Base-by-base conservation (phyloP, 2,797 vertebrate species). In the Syncerus caffer region DNA sequence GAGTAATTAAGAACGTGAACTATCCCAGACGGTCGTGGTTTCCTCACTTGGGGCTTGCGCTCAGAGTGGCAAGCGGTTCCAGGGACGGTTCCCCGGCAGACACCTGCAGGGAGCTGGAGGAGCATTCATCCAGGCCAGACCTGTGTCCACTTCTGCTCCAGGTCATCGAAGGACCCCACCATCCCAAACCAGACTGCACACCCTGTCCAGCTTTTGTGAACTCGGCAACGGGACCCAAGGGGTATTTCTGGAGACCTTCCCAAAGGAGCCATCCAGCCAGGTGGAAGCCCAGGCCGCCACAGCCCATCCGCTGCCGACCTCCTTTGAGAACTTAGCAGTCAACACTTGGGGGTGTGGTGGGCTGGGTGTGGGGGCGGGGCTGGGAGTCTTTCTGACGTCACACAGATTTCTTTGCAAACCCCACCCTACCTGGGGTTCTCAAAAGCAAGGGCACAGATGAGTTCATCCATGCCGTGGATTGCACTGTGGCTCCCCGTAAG, bases 141-240 rank as follows among this genome's bases (percentile, higher is more conserved):
- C 45, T 1, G 0, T 10, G 0, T 14, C 4, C 16, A 14, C 9
- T 6, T 9, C 42, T 4, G 57, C 19, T 7, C 9, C 1, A 10
- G 78, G 16, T 2, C 3, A 1, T 23, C 51, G 6, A 0, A 57
- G 21, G 13, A 57, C 12, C 1, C n/a, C 1, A 1, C 12, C 15
- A 1, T 4, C 21, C 83, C n/a, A 16, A 55, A 34, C 12, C 4
- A 10, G 12, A 0, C 0, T 0, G 2, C 2, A 14, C 47, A 50
- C 31, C 6, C 5, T 34, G 19, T 27, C 27, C 21, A 5, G 47
- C 14, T 47, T 50, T 27, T 13, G 27, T 16, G 60, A 50, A 25
- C 31, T 21, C 10, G 14, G 58, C 5, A 4, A 0, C 3, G 62
- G 29, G 83, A 14, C 7, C 64, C 6, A 0, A 38, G 29, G 25